Percentiles rank a stretch among this genome's conserved stretches.
Evolutionary conservation across 1,140 invertebrate genomes (phyloP).

Genomic region (Portunus trituberculatus): DNA sequence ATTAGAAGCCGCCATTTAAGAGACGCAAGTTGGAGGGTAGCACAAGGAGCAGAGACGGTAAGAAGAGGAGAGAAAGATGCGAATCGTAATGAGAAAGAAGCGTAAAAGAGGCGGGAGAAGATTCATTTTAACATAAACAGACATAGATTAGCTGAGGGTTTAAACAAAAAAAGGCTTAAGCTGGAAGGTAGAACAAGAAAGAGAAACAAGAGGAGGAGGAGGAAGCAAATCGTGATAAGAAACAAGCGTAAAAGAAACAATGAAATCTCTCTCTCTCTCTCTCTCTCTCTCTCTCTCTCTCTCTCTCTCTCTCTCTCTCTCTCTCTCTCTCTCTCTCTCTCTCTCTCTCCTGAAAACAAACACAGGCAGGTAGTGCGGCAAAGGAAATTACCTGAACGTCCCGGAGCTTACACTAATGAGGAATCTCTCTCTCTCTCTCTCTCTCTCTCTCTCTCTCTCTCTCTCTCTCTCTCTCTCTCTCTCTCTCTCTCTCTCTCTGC

Average conservation of each 20-base stretch:
- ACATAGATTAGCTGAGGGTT: too few species aligned
- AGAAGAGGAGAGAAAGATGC: too few species aligned
- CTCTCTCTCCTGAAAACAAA: neutral
- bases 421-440: neutral
- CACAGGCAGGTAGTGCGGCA: neutral
- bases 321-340: neutral
- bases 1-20: too few species aligned
- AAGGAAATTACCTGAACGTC: neutral
- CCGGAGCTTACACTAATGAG: neutral
- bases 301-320: neutral
- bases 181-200: neutral
- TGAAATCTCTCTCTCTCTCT: neutral
- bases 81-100: too few species aligned
- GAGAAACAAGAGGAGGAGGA: neutral
- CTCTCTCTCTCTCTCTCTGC: neutral
- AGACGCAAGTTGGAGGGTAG: too few species aligned
- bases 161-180: too few species aligned
- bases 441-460: neutral
- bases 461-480: neutral
- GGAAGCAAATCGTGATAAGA: neutral
- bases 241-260: neutral
- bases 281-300: neutral
- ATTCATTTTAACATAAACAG: too few species aligned
- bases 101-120: neutral
- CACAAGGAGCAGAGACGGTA: too few species aligned